Base-by-base conservation (phyloP, 1,140 invertebrate genomes). In the Frieseomelitta varia region DNA sequence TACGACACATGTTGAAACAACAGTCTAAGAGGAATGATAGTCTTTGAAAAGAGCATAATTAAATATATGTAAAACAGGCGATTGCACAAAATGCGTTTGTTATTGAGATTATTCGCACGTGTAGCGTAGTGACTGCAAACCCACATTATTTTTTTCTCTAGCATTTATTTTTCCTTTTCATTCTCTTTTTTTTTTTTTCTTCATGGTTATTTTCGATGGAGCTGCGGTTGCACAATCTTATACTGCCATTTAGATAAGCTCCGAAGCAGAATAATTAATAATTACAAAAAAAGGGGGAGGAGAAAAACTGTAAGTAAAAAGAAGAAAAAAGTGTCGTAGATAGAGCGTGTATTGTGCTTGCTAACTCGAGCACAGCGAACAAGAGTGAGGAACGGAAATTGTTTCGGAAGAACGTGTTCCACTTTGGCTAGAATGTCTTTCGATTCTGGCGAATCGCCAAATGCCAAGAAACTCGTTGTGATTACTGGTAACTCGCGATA, bases 361-460 rank as follows among this genome's bases (percentile, higher is more conserved):
- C 10, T 1, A 24, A 24, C 24, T 61, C 2, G 21, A 4, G 21
- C 4, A 10, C 24, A 61, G 24, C 58, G 21, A 61, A 61, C 58
- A 24, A 55, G n/a, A 55, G n/a, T 12, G 4, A 27, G 51, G n/a
- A 30, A 12, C 4, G 12, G 27, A 21, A 34, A 75, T 34, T 24
- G 15, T 21, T 58, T 8, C 15, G n/a, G 15, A 17, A 39, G 21
- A 24, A n/a, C 15, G 15, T 47, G 24, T 27, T 77, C 34, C 11
- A 19, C 24, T n/a, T 63, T 27, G 24, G 24, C 24, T 63, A 17
- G 56, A n/a, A 12, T 4, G 34, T 77, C 34, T 47, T 21, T 47
- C 24, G 15, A 63, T 63, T 77, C 63, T 77, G 74, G 56, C 74
- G 10, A 65, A 4, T 47, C 30, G 58, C 24, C 58, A 58, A 77